Evolutionary conservation across 2,888 invertebrate species (phyloP).

Genomic region (Eupithecia tripunctaria): DNA sequence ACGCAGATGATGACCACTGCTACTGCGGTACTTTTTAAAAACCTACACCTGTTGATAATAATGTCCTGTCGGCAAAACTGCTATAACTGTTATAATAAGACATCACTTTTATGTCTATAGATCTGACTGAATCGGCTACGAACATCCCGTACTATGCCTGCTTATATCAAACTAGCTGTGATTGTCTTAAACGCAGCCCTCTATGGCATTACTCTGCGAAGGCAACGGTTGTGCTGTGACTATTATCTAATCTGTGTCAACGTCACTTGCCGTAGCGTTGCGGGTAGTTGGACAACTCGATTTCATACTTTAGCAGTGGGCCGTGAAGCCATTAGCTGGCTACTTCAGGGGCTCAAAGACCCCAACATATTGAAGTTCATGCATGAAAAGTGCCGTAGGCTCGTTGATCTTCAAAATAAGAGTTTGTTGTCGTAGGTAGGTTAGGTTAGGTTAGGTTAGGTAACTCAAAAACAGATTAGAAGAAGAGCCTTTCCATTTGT

Average conservation of each 20-base stretch:
- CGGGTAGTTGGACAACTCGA: conserved; percentile 38
- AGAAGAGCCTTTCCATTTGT: neutral
- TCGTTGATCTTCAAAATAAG: neutral
- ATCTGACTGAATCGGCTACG: neutral
- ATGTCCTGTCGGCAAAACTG: neutral
- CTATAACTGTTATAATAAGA: neutral
- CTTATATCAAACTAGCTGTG: neutral
- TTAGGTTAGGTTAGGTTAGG: too few relatives aligned
- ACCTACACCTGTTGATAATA: neutral
- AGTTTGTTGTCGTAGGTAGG: neutral
- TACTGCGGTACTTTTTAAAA: too few relatives aligned
- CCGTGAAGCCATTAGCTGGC: conserved; percentile 28
- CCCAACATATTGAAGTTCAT: neutral
- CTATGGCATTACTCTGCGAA: conserved; percentile 13
- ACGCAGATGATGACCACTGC: too few relatives aligned
- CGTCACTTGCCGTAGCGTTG: conserved; percentile 35
- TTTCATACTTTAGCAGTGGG: conserved; percentile 37
- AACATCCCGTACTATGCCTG: neutral
- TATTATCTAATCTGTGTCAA: conserved; percentile 33
- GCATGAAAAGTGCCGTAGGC: neutral
- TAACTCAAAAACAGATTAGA: neutral
- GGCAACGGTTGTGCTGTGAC: conserved; percentile 21
- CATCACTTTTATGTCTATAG: neutral
- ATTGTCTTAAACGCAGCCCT: neutral
- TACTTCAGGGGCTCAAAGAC: conserved; percentile 5